A percentile compares a stretch with the other conserved stretches of the same genome.
phyloP scores from a whole-genome alignment of 2,888 invertebrate species.

The Drosophila emarginata region DNA sequence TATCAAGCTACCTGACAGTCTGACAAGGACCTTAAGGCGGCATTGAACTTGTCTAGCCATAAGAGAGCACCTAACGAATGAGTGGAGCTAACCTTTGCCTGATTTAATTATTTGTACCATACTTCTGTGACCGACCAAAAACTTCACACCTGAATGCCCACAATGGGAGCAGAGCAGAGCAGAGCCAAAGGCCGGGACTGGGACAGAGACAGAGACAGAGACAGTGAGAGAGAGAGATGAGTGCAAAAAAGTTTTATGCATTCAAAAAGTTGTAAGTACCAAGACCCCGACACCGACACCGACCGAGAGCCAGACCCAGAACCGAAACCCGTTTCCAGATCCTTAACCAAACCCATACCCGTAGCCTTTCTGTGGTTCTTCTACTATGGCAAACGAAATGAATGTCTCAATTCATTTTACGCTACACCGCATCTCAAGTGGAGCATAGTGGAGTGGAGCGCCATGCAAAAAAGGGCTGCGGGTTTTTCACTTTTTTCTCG shows the following conservation, averaged over 20 bases:
- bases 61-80: slow-evolving; percentile 15
- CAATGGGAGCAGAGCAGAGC: slow-evolving; percentile 33
- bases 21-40: slow-evolving; percentile 60
- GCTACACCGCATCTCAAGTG: slow-evolving; percentile 72
- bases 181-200: slow-evolving; percentile 43
- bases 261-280: slow-evolving; percentile 7
- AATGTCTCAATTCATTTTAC: slow-evolving; percentile 78
- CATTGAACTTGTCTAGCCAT: slow-evolving; percentile 67
- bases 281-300: neutral
- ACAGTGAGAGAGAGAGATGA: slow-evolving; percentile 41
- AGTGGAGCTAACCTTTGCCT: slow-evolving; percentile 61
- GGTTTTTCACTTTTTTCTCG: slow-evolving; percentile 23
- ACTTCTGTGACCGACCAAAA: slow-evolving; percentile 68
- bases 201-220: neutral
- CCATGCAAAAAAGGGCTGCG: slow-evolving; percentile 66
- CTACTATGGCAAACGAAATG: slow-evolving; percentile 49
- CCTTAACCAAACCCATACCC: neutral
- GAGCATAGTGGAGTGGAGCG: slow-evolving; percentile 47
- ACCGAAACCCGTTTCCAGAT: neutral
- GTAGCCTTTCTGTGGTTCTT: slow-evolving; percentile 20
- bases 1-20: slow-evolving; percentile 60
- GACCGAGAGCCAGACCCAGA: neutral
- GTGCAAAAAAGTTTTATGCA: slow-evolving; percentile 15
- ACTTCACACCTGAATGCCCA: slow-evolving; percentile 74
- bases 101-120: slow-evolving; percentile 75